Evolutionary conservation across 2,888 invertebrate species (phyloP).

Genomic region (Lasius fuliginosus): DNA sequence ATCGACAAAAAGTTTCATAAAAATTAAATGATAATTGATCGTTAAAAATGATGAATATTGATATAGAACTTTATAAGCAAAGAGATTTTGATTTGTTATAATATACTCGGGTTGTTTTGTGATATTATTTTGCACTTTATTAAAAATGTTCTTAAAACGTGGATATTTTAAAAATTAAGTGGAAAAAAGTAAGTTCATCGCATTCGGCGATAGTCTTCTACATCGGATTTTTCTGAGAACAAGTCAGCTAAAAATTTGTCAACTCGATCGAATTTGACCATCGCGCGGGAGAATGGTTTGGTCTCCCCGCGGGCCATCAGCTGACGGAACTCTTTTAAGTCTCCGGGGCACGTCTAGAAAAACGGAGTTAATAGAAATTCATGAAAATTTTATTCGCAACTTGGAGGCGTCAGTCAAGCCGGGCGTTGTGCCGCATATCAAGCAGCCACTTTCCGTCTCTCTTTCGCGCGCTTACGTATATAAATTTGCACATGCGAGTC

Average conservation of each 20-base stretch:
- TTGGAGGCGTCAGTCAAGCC: slow-evolving; percentile 85
- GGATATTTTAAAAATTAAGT: not conserved
- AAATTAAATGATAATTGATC: not conserved
- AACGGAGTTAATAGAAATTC: slow-evolving; percentile 85
- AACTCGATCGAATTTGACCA: slow-evolving; percentile 17
- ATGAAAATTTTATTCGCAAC: slow-evolving; percentile 86
- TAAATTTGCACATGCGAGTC: slow-evolving; percentile 40
- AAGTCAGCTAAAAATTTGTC: not conserved
- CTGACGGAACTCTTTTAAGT: slow-evolving; percentile 72
- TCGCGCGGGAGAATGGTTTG: not conserved
- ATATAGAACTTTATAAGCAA: not conserved
- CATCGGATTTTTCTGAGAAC: not conserved
- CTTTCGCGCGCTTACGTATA: slow-evolving; percentile 16
- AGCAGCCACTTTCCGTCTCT: slow-evolving; percentile 74
- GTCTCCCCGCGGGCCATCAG: slow-evolving; percentile 40
- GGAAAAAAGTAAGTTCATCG: not conserved
- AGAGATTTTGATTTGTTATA: not conserved
- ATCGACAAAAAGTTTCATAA: not conserved
- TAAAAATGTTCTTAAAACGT: not conserved
- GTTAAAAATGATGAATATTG: not conserved
- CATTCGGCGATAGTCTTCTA: not conserved
- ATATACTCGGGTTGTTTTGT: not conserved
- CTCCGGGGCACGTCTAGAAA: slow-evolving; percentile 80
- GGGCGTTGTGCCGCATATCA: slow-evolving; percentile 84
- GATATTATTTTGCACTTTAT: not conserved